A percentile compares a stretch with the other conserved stretches of the same genome.
Evolutionary conservation across 2,113 vertebrate species (phyloP).

Genomic region (Orcinus orca): DNA sequence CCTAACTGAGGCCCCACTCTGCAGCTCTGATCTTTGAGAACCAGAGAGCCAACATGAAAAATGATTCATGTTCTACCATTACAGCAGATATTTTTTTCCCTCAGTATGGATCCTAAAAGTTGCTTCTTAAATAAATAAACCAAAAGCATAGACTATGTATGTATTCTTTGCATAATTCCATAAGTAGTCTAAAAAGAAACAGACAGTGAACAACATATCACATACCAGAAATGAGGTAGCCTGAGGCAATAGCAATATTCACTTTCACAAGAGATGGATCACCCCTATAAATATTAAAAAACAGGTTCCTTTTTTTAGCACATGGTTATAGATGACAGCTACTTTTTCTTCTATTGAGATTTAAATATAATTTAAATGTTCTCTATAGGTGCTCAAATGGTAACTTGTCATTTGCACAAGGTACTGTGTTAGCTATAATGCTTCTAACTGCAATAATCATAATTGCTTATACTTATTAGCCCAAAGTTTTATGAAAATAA

Average conservation of each 20-base stretch:
- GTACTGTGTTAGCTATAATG: not conserved
- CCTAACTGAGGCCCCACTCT: not conserved
- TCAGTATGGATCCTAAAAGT: not conserved
- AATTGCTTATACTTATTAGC: not conserved
- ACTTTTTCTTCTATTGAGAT: not conserved
- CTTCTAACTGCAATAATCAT: not conserved
- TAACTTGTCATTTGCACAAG: not conserved
- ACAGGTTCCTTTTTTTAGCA: conserved; percentile 38
- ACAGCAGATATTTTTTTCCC: not conserved
- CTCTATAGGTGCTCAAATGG: not conserved
- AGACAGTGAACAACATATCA: not conserved
- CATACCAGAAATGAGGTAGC: conserved; percentile 99
- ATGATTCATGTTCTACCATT: not conserved
- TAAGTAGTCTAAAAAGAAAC: not conserved
- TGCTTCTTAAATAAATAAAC: not conserved
- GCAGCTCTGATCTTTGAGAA: not conserved
- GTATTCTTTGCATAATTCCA: not conserved
- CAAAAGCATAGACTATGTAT: not conserved
- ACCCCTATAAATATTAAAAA: conserved; percentile 88
- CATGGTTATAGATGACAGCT: not conserved
- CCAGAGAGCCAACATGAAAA: not conserved
- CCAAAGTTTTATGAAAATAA: not conserved
- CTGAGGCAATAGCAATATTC: conserved; percentile 95
- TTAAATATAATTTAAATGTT: not conserved
- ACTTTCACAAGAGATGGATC: conserved; percentile 91